A percentile compares a stretch with the other conserved stretches of the same genome.
Evolutionary conservation across 2,113 vertebrate species (phyloP).

Genomic region (Theropithecus gelada): DNA sequence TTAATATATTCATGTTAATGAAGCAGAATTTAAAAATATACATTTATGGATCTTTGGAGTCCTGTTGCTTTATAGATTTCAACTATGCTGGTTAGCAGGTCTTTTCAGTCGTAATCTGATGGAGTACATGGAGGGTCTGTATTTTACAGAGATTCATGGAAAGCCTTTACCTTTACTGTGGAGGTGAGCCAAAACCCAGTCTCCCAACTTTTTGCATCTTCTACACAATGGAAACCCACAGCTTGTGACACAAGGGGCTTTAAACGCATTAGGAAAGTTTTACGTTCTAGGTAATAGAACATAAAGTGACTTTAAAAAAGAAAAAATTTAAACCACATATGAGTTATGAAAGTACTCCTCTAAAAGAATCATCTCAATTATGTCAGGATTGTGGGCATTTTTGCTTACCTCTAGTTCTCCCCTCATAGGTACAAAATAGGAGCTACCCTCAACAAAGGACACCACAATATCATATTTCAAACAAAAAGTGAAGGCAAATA

Average conservation of each 20-base stretch:
- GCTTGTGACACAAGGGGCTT: background rate
- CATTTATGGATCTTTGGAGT: background rate
- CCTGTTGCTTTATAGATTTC: constrained; percentile 29
- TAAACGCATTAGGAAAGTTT: background rate
- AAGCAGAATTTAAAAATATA: constrained; percentile 44
- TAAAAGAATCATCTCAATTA: background rate
- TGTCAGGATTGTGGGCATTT: background rate
- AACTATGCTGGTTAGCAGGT: background rate
- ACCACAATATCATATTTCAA: background rate
- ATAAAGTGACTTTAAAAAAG: background rate
- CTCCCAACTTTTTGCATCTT: background rate
- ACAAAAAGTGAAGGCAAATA: background rate
- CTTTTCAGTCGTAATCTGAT: background rate
- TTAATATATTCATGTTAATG: constrained; percentile 62
- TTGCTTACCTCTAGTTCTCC: background rate
- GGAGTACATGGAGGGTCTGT: background rate
- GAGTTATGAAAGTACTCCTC: background rate
- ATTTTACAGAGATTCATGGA: background rate
- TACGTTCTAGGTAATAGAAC: background rate
- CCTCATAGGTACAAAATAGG: background rate
- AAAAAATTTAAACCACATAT: background rate
- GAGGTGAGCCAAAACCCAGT: background rate
- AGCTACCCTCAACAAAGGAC: background rate
- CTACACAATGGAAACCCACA: background rate
- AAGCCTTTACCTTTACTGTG: background rate